A percentile compares a stretch with the other conserved stretches of the same genome.
Evolutionary conservation across 1,140 invertebrate genomes (phyloP).

Genomic region (Pogonognathellus flavescens): DNA sequence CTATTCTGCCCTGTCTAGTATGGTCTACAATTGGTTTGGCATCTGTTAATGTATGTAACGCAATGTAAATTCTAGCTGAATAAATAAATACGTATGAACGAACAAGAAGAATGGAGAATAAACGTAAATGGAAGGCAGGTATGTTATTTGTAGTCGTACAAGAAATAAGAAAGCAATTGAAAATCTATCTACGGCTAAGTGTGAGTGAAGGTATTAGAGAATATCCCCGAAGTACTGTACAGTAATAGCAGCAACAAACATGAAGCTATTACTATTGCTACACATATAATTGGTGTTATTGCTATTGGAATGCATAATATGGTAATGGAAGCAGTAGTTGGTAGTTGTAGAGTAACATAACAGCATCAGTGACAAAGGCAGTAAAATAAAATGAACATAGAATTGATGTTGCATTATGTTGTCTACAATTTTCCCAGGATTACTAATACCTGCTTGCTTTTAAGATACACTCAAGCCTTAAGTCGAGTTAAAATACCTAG

Average conservation of each 20-base stretch:
- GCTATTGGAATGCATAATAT: not conserved
- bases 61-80: not conserved
- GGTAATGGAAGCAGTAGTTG: too few species aligned
- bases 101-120: conserved; percentile 14
- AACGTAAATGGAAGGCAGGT: not conserved
- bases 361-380: not conserved
- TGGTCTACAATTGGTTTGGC: not conserved
- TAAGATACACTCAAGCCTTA: not conserved
- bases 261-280: not conserved
- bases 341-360: not conserved
- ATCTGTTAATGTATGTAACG: conserved; percentile 18
- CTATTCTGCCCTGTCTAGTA: too few species aligned
- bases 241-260: too few species aligned
- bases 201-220: too few species aligned
- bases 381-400: not conserved
- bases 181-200: too few species aligned
- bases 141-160: not conserved
- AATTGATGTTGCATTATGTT: not conserved
- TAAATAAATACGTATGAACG: conserved; percentile 17
- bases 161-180: too few species aligned
- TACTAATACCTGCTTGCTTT: not conserved
- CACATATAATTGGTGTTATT: not conserved
- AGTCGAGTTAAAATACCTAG: not conserved
- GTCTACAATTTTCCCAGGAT: not conserved
- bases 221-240: too few species aligned